Conservation (phyloP, 2,888 invertebrate genomes). For the Athetis lepigone region DNA sequence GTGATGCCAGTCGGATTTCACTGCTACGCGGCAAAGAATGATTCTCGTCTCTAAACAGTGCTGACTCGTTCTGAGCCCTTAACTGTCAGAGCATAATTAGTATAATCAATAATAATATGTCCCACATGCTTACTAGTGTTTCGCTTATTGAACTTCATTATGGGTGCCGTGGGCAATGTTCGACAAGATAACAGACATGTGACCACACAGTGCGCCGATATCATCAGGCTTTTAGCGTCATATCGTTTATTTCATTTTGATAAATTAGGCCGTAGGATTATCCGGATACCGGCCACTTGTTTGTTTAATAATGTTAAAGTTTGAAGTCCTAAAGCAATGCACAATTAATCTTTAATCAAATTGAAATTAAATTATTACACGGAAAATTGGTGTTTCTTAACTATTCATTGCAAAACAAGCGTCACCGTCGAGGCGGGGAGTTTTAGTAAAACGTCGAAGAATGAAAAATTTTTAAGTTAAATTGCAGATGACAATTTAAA, state of each 20-base stretch:
- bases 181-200: conserved; percentile 34
- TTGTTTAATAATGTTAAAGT: not conserved
- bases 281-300: not conserved
- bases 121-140: conserved; percentile 1
- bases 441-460: too few species aligned
- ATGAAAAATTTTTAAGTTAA: not conserved
- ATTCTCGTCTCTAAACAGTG: not conserved
- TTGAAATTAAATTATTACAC: too few species aligned
- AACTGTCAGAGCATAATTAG: too few species aligned
- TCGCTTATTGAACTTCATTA: conserved; percentile 25
- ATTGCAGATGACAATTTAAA: not conserved
- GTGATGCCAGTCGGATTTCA: too few species aligned
- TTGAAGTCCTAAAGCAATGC: too few species aligned
- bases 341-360: too few species aligned
- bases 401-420: too few species aligned
- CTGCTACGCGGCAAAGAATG: too few species aligned
- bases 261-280: not conserved
- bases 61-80: too few species aligned
- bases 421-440: too few species aligned
- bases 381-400: too few species aligned
- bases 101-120: conserved; percentile 21
- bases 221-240: conserved; percentile 11
- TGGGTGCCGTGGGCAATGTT: conserved; percentile 12
- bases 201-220: not conserved
- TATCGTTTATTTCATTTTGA: not conserved